Conservation (phyloP, 2,888 invertebrate species). For the Nemotelus nigrinus region DNA sequence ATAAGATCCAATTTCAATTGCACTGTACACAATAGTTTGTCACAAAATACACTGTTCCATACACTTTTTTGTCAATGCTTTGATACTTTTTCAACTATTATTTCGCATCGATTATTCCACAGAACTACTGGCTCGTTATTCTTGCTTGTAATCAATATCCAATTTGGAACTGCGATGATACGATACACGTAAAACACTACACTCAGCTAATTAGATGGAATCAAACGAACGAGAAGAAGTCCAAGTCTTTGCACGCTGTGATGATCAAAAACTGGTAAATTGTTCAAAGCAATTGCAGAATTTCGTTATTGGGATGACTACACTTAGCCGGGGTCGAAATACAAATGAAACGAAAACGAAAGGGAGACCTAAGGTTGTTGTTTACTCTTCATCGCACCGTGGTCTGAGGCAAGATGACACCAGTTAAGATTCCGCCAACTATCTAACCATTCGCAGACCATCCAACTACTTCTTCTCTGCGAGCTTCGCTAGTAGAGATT, state of each 20-base stretch:
- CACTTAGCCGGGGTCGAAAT: constrained; percentile 46
- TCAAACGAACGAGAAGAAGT: not conserved
- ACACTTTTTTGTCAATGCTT: not conserved
- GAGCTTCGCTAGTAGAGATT: constrained; percentile 25
- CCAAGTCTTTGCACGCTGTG: constrained; percentile 21
- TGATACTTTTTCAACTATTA: not conserved
- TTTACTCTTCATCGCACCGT: constrained; percentile 44
- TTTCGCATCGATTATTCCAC: too few relatives aligned
- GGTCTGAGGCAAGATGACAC: constrained; percentile 20
- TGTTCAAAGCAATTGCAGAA: constrained; percentile 32
- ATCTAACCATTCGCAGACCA: constrained; percentile 16
- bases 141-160: constrained; percentile 2
- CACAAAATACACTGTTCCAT: constrained; percentile 21
- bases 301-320: constrained; percentile 39
- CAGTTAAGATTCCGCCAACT: constrained; percentile 45
- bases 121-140: not conserved
- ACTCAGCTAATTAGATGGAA: not conserved
- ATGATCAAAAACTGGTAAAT: not conserved
- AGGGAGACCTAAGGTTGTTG: constrained; percentile 49
- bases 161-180: not conserved
- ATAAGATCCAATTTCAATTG: not conserved
- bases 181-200: not conserved
- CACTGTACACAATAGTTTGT: constrained; percentile 21
- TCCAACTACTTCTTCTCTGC: constrained; percentile 21
- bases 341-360: constrained; percentile 50